Base-by-base conservation (phyloP, 1,140 invertebrate species). In the Aphaenogaster ashmeadi region DNA sequence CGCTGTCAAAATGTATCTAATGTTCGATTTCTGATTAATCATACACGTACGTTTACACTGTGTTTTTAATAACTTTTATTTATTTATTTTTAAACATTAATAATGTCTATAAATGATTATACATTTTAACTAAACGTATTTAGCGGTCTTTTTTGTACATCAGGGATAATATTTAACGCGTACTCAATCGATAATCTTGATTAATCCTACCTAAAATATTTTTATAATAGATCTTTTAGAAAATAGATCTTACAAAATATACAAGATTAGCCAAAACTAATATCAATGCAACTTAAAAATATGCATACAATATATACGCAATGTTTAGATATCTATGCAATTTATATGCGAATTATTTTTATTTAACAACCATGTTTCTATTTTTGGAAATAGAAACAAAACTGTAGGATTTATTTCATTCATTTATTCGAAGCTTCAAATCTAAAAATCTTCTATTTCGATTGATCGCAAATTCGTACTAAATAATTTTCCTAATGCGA, bases 31-130 rank as follows among this genome's bases (percentile, higher is more conserved):
- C 3, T 21, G 13, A n/a, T 38, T n/a, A 50, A 66, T 79, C 11
- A 7, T 15, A 27, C 9, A 41, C 38, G 3, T 56, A 56, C n/a
- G 11, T 62, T 78, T 47, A 47, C 15, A 44, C 0, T 5, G 11
- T 52, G 13, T 3, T 77, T 52, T 77, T 58, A 27, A 44, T 60
- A 3, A 80, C 52, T 80, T 80, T 54, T 9, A 52, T 41, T 54
- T 36, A 21, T 66, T 64, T 64, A 0, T 69, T 80, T 15, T 38
- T 21, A 18, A 78, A 38, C 9, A 74, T 54, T 5, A 78, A n/a
- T 78, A 64, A 78, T 47, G 62, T 62, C 2, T 62, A 27, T 41
- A 21, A 74, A 52, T 38, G 6, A 77, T 58, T 44, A 11, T 36
- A 36, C 0, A 64, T 64, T 33, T 47, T 9, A 67, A 54, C 6